A percentile compares a stretch with the other conserved stretches of the same genome.
Evolutionary conservation across 2,888 invertebrate genomes (phyloP).

Genomic region (Mallateleia sp.): DNA sequence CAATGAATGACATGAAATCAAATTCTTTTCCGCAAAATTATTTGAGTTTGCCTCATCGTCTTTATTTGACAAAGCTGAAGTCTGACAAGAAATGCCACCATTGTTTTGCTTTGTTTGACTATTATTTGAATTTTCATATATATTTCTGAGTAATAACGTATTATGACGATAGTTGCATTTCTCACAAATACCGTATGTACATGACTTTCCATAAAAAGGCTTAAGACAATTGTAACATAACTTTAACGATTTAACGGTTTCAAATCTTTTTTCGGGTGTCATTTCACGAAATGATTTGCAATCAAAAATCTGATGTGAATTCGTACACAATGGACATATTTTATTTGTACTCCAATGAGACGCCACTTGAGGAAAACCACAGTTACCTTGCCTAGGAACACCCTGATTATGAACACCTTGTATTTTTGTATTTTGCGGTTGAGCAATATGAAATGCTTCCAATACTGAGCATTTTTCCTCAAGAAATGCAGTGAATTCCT

Average conservation of each 20-base stretch:
- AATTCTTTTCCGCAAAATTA: no score
- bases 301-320: slow-evolving; percentile 6
- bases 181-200: slow-evolving; percentile 1
- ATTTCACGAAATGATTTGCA: neutral
- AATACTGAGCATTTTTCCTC: slow-evolving; percentile 1
- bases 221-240: slow-evolving; percentile 34
- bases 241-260: neutral
- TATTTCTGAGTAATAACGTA: slow-evolving; percentile 25
- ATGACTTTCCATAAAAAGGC: slow-evolving; percentile 24
- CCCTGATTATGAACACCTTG: neutral
- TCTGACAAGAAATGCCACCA: neutral
- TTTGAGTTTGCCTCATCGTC: no score
- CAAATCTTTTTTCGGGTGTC: neutral
- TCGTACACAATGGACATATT: neutral
- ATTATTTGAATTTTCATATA: neutral
- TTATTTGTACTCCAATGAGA: neutral
- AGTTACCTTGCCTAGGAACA: neutral
- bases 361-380: neutral
- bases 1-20: slow-evolving; percentile 2
- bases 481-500: neutral
- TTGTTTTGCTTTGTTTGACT: neutral
- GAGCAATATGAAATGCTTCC: neutral
- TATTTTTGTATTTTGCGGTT: neutral
- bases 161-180: slow-evolving; percentile 35
- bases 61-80: neutral